phyloP scores from a whole-genome alignment of 2,888 invertebrate genomes.

The Nipponacmea schrenckii region DNA sequence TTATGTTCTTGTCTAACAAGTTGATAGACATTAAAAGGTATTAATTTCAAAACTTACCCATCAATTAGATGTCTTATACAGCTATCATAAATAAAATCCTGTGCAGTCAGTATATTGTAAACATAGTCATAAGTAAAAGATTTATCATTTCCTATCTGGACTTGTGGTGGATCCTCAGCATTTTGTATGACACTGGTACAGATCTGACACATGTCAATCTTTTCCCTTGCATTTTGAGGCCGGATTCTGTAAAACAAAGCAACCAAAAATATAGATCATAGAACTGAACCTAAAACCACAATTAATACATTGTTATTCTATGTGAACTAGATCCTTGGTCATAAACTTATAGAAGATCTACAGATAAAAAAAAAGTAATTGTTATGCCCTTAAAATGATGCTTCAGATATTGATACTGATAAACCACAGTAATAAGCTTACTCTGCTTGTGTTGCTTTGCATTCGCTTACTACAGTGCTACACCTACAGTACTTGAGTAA shows the following conservation, averaged over 20 bases:
- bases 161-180: slow-evolving; percentile 79
- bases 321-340: background rate
- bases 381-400: too few species aligned
- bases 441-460: too few species aligned
- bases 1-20: too few species aligned
- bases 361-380: too few species aligned
- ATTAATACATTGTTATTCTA: background rate
- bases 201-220: slow-evolving; percentile 92
- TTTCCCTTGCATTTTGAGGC: slow-evolving; percentile 91
- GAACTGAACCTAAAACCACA: background rate
- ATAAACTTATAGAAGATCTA: background rate
- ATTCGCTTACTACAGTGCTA: too few species aligned
- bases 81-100: slow-evolving; percentile 82
- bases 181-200: slow-evolving; percentile 81
- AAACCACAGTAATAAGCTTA: too few species aligned
- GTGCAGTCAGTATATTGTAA: slow-evolving; percentile 83
- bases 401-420: too few species aligned
- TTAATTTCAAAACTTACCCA: slow-evolving; percentile 70
- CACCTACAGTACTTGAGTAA: too few species aligned
- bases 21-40: too few species aligned
- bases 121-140: slow-evolving; percentile 97
- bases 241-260: slow-evolving; percentile 80
- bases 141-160: slow-evolving; percentile 91
- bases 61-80: slow-evolving; percentile 89
- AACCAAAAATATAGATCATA: slow-evolving; percentile 1